Percentiles rank a stretch among this genome's conserved stretches.
phyloP scores from a whole-genome alignment of 2,888 invertebrate genomes.

The Drosophila paramelanica region DNA sequence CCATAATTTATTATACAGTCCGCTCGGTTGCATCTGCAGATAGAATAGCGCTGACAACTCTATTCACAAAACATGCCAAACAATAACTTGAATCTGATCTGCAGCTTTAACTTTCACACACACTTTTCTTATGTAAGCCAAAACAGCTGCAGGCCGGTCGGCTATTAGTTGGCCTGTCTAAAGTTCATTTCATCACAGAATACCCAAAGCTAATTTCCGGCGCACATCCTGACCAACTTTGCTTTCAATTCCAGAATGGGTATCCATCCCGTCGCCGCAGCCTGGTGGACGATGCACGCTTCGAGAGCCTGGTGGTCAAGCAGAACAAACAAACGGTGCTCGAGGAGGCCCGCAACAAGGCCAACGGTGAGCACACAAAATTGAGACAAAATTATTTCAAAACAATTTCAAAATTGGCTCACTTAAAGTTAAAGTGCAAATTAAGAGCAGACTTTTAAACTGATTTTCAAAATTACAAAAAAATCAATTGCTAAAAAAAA shows the following conservation, averaged over 20 bases:
- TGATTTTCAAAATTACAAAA: too few relatives aligned
- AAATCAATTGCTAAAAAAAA: too few relatives aligned
- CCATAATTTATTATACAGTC: constrained; percentile 6
- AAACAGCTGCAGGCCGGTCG: neutral
- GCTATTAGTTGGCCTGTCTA: neutral
- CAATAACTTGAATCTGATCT: neutral
- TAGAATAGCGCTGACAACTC: constrained; percentile 25
- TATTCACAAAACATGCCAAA: constrained; percentile 2
- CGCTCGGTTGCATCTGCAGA: constrained; percentile 28
- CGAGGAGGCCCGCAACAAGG: constrained; percentile 94
- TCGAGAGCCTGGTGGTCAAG: constrained; percentile 97
- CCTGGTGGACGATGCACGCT: constrained; percentile 98
- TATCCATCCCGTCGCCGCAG: constrained; percentile 98
- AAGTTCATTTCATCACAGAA: neutral
- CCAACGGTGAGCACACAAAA: constrained; percentile 89
- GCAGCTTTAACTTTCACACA: constrained; percentile 13
- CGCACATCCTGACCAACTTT: constrained; percentile 59
- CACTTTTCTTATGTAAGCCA: constrained; percentile 9
- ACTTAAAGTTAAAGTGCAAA: too few relatives aligned
- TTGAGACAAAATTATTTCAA: too few relatives aligned
- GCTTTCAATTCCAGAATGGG: constrained; percentile 91
- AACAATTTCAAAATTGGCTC: too few relatives aligned
- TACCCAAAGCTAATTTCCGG: constrained; percentile 59
- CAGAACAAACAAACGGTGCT: constrained; percentile 96
- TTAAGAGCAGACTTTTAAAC: too few relatives aligned